A percentile compares a stretch with the other conserved stretches of the same genome.
Conservation (phyloP, 1,140 invertebrate genomes). For the Drosophila lacertosa region DNA sequence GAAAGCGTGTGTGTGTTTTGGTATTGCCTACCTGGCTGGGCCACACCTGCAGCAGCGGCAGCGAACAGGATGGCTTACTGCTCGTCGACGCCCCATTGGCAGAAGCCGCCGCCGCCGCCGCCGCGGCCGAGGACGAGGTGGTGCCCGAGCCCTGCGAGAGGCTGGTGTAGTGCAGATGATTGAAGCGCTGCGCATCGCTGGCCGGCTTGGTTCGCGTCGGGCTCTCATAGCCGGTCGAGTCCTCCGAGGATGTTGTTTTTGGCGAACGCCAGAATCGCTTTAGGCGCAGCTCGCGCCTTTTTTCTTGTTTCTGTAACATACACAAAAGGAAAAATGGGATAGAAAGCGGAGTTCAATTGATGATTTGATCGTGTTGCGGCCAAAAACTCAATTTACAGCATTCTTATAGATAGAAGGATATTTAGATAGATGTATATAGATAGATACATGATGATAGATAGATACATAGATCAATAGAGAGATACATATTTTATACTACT, state of each 20-base stretch:
- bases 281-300: slow-evolving; percentile 84
- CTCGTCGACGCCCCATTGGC: slow-evolving; percentile 40
- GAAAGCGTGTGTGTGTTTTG: slow-evolving; percentile 21
- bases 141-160: slow-evolving; percentile 74
- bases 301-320: slow-evolving; percentile 84
- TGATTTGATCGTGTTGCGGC: background rate
- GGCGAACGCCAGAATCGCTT: slow-evolving; percentile 85
- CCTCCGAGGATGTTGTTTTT: slow-evolving; percentile 83
- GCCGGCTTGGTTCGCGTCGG: slow-evolving; percentile 76
- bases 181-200: slow-evolving; percentile 78
- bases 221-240: slow-evolving; percentile 83
- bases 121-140: slow-evolving; percentile 47
- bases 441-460: too few relatives aligned
- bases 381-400: too few relatives aligned
- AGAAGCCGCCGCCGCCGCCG: slow-evolving; percentile 27
- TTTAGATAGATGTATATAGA: too few relatives aligned
- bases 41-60: slow-evolving; percentile 88
- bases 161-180: slow-evolving; percentile 81
- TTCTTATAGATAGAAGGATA: too few relatives aligned
- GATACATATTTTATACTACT: too few relatives aligned
- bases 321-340: slow-evolving; percentile 12
- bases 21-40: slow-evolving; percentile 84
- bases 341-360: background rate
- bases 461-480: too few relatives aligned
- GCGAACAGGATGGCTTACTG: slow-evolving; percentile 85